phyloP scores from a whole-genome alignment of 2,888 invertebrate species.

The Polydesmus complanatus region DNA sequence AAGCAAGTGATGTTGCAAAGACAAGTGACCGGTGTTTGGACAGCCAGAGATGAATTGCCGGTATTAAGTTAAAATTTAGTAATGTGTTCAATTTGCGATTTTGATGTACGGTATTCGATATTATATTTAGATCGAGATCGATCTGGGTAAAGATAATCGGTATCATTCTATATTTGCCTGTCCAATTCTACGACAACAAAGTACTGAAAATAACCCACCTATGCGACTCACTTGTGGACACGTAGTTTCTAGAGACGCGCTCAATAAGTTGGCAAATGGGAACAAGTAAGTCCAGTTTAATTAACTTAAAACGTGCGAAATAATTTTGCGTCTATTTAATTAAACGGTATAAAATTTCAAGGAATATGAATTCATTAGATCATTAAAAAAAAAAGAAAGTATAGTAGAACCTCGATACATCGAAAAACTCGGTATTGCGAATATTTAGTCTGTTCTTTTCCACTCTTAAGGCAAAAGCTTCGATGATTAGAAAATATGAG shows the following conservation, averaged over 20 bases:
- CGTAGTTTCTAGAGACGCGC: conserved; percentile 92
- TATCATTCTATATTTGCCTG: conserved; percentile 98
- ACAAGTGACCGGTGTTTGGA: conserved; percentile 88
- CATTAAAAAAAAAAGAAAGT: too few relatives aligned
- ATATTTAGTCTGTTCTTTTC: too few relatives aligned
- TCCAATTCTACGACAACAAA: conserved; percentile 92
- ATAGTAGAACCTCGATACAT: too few relatives aligned
- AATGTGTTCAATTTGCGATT: not conserved
- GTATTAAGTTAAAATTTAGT: too few relatives aligned
- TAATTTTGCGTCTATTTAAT: not conserved
- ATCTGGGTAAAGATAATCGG: conserved; percentile 74
- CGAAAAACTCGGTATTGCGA: too few relatives aligned
- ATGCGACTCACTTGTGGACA: conserved; percentile 95
- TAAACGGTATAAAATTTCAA: too few relatives aligned
- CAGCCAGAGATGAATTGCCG: conserved; percentile 81
- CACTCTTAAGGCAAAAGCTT: too few relatives aligned
- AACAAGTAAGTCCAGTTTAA: conserved; percentile 72
- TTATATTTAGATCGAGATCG: conserved; percentile 70
- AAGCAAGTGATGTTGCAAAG: conserved; percentile 78
- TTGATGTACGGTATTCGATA: not conserved
- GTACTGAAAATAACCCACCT: conserved; percentile 89
- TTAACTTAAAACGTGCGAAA: too few relatives aligned
- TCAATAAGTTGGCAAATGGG: conserved; percentile 82
- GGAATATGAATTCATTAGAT: too few relatives aligned
- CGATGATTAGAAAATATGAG: too few relatives aligned